Evolutionary conservation across 2,113 vertebrate genomes (phyloP), one percentile per base, ranked within the genome.

Genomic region (Oncorhynchus kisutch): DNA sequence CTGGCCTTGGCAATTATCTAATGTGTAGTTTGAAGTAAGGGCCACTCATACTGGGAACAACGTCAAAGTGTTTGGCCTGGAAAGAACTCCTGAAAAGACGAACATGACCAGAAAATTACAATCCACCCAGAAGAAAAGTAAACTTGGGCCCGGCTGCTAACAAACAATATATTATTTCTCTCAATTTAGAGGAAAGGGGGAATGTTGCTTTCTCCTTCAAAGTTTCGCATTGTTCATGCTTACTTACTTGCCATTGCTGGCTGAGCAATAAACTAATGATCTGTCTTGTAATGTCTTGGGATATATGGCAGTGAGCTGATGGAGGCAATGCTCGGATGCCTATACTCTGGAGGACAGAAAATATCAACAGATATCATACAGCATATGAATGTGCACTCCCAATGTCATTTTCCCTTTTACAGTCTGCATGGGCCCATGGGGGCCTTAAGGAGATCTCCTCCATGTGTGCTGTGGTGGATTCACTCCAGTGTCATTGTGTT

Each of bases 261-360:
- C 29, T 73, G 57, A 73, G 57, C 72, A 73, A 22, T 45, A 65
- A 39, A 24, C 31, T 24, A 73, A 65, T 25, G n/a, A 34, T 31
- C 34, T 73, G 59, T 73, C 54, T 65, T 13, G n/a, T 73, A 49
- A 54, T 2, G 22, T 18, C 8, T 34, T 45, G 12, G 18, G 72
- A 24, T 65, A 11, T 65, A 31, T 31, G 25, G 49, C 5, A 20
- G 25, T 72, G 48, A 7, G 25, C 71, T 72, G 27, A 59, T 12
- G 16, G 71, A 59, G 51, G 13, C 13, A 5, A 27, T 57, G 48
- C 22, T 16, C 3, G 0, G 9, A 3, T 62, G 7, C 18, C 5
- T 22, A n/a, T 18, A 6, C n/a, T 39, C n/a, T 14, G 24, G 48
- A 71, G 24, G 24, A 71, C 70, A 9, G 48, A 54, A n/a, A 24